Conservation (phyloP, 2,113 vertebrate species). For the Morone saxatilis region DNA sequence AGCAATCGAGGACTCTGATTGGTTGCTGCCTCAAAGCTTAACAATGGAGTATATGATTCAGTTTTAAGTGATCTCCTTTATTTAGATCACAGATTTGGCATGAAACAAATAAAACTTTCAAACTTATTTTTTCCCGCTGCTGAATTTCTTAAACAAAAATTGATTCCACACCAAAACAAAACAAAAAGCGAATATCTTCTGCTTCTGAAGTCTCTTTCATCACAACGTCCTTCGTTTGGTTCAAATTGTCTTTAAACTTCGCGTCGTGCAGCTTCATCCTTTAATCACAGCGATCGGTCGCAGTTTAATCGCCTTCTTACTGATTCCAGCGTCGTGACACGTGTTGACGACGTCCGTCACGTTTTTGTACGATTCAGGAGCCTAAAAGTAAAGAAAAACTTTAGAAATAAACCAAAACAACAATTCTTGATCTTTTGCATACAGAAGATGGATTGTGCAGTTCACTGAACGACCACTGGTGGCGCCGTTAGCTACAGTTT, state of each 20-base stretch:
- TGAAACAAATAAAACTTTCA: background rate
- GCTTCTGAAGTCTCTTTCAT: background rate
- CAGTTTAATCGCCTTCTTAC: constrained; percentile 98
- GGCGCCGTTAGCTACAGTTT: too few relatives aligned
- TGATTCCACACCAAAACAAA: background rate
- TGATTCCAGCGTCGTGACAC: constrained; percentile 97
- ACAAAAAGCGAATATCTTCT: background rate
- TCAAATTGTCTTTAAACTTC: background rate
- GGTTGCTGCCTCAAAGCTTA: too few relatives aligned
- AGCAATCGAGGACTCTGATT: too few relatives aligned
- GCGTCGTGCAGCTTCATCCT: constrained; percentile 82
- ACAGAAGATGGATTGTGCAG: too few relatives aligned
- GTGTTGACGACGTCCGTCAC: constrained; percentile 98
- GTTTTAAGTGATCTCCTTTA: constrained; percentile 7
- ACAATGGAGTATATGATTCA: background rate
- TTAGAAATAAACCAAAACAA: too few relatives aligned
- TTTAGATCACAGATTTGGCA: constrained; percentile 10
- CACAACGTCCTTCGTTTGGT: too few relatives aligned
- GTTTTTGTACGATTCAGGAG: constrained; percentile 97
- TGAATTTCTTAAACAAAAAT: constrained; percentile 25
- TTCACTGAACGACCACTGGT: too few relatives aligned
- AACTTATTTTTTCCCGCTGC: background rate
- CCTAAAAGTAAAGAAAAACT: constrained; percentile 76
- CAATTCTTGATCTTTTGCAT: too few relatives aligned
- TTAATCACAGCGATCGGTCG: constrained; percentile 98